Evolutionary conservation across 1,140 invertebrate species (phyloP), one percentile per base, ranked within the genome.

Genomic region (Sweltsa coloradensis): DNA sequence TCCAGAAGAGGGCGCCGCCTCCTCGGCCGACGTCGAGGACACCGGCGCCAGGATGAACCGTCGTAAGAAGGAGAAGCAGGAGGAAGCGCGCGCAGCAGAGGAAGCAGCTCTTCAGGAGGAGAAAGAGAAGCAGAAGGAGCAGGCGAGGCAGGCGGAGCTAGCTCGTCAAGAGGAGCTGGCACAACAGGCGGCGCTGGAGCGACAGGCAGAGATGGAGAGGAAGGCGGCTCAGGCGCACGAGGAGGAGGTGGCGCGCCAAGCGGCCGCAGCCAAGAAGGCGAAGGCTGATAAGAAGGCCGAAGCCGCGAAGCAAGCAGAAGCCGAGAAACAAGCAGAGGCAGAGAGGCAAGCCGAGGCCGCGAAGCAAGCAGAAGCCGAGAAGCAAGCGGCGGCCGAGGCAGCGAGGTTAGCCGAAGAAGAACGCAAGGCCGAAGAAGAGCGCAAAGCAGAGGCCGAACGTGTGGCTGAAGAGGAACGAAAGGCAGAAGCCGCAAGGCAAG

Each of bases 61-160:
- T 13, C 21, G 37, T 19, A 40, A 40, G 18, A 40, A 40, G 37
- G 24, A 40, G 37, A 40, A 16, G 37, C 37, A 40, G 16, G 37
- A 40, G 16, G 37, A 40, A 40, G 37, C 16, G 16, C 21, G 3
- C 4, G 21, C 24, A 19, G 3, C 16, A 2, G 37, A 40, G 16
- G 16, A 40, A 22, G 36, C 18, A 9, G 34, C 34, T 36, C 11
- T 36, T 7, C 34, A 37, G 4, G 36, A 37, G 11, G 36, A 37
- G 36, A 16, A 19, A 40, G 37, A 40, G 16, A 40, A 21, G 16
- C 3, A 16, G 16, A 9, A 19, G 24, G 37, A 40, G 16, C 13
- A 9, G 16, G 37, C 37, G 9, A 40, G 37, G 7, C 16, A 40
- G 24, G 37, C 18, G 1, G 37, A 40, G 16, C 37, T 40, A 4